phyloP scores from a whole-genome alignment of 2,888 invertebrate species.

The Tachina grossa region DNA sequence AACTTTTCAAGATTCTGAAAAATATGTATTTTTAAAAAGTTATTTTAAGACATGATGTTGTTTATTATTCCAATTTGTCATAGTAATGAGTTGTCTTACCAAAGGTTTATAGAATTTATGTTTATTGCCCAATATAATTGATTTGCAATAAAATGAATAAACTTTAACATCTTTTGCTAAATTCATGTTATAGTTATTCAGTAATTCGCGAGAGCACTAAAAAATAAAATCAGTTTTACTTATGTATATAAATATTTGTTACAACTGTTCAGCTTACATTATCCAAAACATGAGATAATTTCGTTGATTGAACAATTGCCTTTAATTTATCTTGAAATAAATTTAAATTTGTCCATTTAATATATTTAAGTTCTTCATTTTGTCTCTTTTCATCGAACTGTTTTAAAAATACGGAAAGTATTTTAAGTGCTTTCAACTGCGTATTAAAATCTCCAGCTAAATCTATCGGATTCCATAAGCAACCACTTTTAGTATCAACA shows the following conservation, averaged over 20 bases:
- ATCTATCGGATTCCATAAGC: slow-evolving; percentile 74
- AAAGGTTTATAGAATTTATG: slow-evolving; percentile 71
- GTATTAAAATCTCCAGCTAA: slow-evolving; percentile 75
- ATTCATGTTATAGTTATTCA: slow-evolving; percentile 75
- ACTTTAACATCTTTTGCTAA: slow-evolving; percentile 66
- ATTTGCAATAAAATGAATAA: slow-evolving; percentile 73
- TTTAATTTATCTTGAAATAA: slow-evolving; percentile 62
- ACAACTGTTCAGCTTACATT: slow-evolving; percentile 66
- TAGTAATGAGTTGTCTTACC: slow-evolving; percentile 60
- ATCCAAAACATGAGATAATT: slow-evolving; percentile 62
- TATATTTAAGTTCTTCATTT: slow-evolving; percentile 52
- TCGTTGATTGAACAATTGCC: slow-evolving; percentile 42
- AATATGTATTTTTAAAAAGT: background rate
- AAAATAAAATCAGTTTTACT: slow-evolving; percentile 28
- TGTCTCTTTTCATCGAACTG: slow-evolving; percentile 64
- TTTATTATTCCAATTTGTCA: background rate
- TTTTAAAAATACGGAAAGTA: slow-evolving; percentile 71
- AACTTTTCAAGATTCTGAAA: slow-evolving; percentile 71
- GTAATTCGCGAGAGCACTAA: slow-evolving; percentile 72
- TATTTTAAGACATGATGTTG: background rate
- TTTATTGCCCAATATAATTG: slow-evolving; percentile 66
- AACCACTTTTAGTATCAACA: slow-evolving; percentile 64
- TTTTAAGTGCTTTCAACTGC: slow-evolving; percentile 71
- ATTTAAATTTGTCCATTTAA: slow-evolving; percentile 59
- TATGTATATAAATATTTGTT: background rate